Percentiles rank a stretch among this genome's conserved stretches.
These are phyloP conservation scores for Callospermophilus lateralis DNA, from an alignment of 2,113 vertebrate genomes.

Conservation along the genomic window DNA sequence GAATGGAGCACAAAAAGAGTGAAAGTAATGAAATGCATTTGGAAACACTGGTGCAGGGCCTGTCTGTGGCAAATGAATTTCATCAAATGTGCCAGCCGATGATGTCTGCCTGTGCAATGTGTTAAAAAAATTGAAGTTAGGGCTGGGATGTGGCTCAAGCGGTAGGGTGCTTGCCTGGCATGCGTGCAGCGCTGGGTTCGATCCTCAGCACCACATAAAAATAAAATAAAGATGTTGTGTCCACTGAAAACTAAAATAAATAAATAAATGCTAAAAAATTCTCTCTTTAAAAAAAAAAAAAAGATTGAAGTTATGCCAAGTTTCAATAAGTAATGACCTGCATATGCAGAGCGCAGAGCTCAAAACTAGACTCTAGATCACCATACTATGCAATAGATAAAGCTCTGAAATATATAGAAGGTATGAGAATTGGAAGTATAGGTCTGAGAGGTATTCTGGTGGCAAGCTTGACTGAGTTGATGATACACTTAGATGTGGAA, in stretches of 20 bases:
- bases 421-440: not conserved
- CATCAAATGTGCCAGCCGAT: not conserved
- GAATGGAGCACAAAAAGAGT: not conserved
- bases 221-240: too few relatives aligned
- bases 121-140: not conserved
- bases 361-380: not conserved
- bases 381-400: not conserved
- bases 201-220: too few relatives aligned
- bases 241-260: too few relatives aligned
- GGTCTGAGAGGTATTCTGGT: not conserved
- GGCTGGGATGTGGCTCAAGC: too few relatives aligned
- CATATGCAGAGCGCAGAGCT: not conserved
- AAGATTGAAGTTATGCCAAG: too few relatives aligned
- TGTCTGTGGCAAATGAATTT: not conserved
- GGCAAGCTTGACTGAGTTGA: not conserved
- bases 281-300: too few relatives aligned
- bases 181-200: too few relatives aligned
- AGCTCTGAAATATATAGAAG: not conserved
- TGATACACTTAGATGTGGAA: conserved; percentile 4
- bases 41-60: not conserved
- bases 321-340: not conserved
- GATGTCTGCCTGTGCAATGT: not conserved
- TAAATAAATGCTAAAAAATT: too few relatives aligned
- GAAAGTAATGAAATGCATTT: not conserved
- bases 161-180: too few relatives aligned